Evolutionary conservation across 1,140 invertebrate species (phyloP).

Genomic region (Nymphalis io): DNA sequence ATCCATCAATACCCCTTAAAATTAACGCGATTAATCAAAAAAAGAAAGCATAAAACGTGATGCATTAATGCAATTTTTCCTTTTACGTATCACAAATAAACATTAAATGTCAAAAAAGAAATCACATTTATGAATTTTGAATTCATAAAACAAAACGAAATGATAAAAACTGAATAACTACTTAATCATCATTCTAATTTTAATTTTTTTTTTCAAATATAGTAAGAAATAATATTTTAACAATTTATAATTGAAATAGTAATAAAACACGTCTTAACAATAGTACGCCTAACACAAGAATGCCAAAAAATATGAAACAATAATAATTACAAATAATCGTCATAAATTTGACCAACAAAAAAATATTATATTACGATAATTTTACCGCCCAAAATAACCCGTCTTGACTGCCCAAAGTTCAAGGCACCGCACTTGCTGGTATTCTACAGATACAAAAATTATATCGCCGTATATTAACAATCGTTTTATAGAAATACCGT

Average conservation of each 20-base stretch:
- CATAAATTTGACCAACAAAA: constrained; percentile 12
- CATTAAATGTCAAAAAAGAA: constrained; percentile 80
- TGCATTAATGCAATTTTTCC: constrained; percentile 75
- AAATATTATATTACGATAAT: constrained; percentile 29
- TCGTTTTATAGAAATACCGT: neutral
- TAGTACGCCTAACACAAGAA: constrained; percentile 58
- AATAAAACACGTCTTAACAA: constrained; percentile 69
- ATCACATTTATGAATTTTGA: constrained; percentile 80
- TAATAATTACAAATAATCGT: constrained; percentile 30
- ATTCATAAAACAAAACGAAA: constrained; percentile 76
- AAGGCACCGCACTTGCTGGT: constrained; percentile 1
- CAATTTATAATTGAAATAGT: constrained; percentile 68
- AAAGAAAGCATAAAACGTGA: constrained; percentile 67
- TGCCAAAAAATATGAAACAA: constrained; percentile 48
- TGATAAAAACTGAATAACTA: constrained; percentile 71
- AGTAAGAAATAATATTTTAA: constrained; percentile 72
- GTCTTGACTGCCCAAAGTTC: neutral
- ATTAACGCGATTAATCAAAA: constrained; percentile 53
- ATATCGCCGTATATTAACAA: constrained; percentile 5
- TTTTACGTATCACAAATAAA: constrained; percentile 78
- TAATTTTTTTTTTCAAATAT: constrained; percentile 48
- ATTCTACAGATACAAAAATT: neutral
- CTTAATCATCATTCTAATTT: constrained; percentile 45
- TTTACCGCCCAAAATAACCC: constrained; percentile 38
- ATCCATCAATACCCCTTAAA: constrained; percentile 48